Evolutionary conservation across 2,888 invertebrate species (phyloP).

Genomic region (Teleogryllus oceanicus): DNA sequence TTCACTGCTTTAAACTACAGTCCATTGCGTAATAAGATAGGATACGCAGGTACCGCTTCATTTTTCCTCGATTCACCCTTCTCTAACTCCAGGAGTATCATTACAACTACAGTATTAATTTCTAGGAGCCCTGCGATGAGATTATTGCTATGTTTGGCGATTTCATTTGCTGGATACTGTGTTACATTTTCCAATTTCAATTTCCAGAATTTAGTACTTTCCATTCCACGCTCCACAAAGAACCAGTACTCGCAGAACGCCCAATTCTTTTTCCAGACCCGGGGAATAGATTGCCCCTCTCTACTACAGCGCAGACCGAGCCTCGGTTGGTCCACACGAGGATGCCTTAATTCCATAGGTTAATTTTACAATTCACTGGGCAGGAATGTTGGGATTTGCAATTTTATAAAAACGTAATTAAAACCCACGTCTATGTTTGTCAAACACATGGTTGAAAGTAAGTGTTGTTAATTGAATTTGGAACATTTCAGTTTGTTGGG

Average conservation of each 20-base stretch:
- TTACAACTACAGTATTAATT: too few species aligned
- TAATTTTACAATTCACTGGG: neutral
- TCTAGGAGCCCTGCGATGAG: too few species aligned
- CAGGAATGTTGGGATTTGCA: neutral
- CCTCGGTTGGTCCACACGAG: neutral
- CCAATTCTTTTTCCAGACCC: neutral
- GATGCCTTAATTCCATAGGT: neutral
- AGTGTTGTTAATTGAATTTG: neutral
- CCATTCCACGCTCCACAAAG: neutral
- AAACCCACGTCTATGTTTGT: neutral
- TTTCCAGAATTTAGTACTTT: neutral
- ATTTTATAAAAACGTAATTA: neutral
- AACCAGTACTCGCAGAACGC: neutral
- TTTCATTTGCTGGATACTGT: too few species aligned
- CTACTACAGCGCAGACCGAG: neutral
- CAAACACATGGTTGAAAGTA: neutral
- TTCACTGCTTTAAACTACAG: too few species aligned
- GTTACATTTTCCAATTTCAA: too few species aligned
- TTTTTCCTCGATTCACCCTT: too few species aligned
- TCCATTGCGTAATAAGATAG: too few species aligned
- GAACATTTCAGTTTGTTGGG: neutral
- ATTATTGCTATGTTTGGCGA: too few species aligned
- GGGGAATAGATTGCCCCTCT: neutral
- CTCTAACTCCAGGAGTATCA: too few species aligned
- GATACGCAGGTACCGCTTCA: too few species aligned